Evolutionary conservation across 2,797 vertebrate genomes (phyloP), one percentile per base, ranked within the genome.

Genomic region (Chromobotia macracanthus): DNA sequence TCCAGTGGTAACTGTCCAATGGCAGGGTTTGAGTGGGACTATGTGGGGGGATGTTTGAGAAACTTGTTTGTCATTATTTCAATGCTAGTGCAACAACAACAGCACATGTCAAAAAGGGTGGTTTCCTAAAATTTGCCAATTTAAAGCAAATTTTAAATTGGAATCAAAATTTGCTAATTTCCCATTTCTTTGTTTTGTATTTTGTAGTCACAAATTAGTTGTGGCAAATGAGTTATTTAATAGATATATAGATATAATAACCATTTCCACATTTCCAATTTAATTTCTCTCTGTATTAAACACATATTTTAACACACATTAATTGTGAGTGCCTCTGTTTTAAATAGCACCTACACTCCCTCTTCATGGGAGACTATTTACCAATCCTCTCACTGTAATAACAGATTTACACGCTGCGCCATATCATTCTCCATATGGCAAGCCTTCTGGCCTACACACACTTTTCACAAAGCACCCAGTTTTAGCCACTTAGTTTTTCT

Each of bases 391-490:
- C 44, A 46, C 65, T 51, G 28, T 73, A 76, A 82, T 77, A 80
- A 76, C 76, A 79, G 55, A 70, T 72, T 82, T 67, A 73, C 55
- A 80, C 65, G 16, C 51, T 70, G 46, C 67, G 74, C 69, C 56
- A 72, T 78, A 50, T 76, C 71, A 51, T 78, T 77, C 44, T 68
- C 80, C 77, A 82, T 84, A 82, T 82, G 82, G 79, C 79, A 78
- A 79, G 35, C 77, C 60, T 83, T 86, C 77, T 83, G 77, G 74
- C 72, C 23, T 25, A 38, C 28, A 81, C 19, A 67, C n/a, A 79
- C 55, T 69, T 38, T 31, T 13, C 13, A 53, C 23, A 19, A 63
- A 68, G 12, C 19, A 31, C 13, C 15, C 23, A 48, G 8, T 16
- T 35, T 74, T 76, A 44, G 64, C 66, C 21, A 68, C 38, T 44